Base-by-base conservation (phyloP, 2,113 vertebrate species). In the Jacana jacana region DNA sequence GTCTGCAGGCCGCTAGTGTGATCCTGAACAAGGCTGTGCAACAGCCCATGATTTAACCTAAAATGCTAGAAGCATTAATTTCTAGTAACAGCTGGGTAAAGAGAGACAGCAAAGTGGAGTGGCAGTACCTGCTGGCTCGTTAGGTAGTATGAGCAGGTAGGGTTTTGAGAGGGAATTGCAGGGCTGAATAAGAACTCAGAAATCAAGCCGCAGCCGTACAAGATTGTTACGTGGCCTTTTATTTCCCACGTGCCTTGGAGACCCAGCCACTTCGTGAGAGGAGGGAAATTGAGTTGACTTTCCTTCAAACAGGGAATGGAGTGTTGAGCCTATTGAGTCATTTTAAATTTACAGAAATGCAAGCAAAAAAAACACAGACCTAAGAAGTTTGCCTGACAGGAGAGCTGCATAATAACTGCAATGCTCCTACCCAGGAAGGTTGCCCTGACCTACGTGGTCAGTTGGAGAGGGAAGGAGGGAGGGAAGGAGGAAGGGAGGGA, bases 261-360 rank as follows among this genome's bases (percentile, higher is more conserved):
- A 85, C 33, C 52, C 52, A 22, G 73, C 23, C 61, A 4, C 66
- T 51, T 8, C 1, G 57, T 1, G 13, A 49, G 39, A 7, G 7
- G 44, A 52, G 10, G 44, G 37, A 61, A 94, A 89, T 89, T 51
- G 76, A 91, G 66, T 20, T 91, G 92, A 61, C 81, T 97, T 93
- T 27, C 40, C 87, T 39, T n/a, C 23, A 31, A 85, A 75, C 61
- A 85, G 90, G 92, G 78, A 55, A 18, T 0, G 17, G 85, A 60
- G n/a, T 64, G 78, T 42, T 46, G 78, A 68, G 78, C 39, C 35
- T 23, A 57, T 3, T 7, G 17, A 64, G 81, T 87, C 84, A 39
- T 33, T 54, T 64, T 2, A 10, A 2, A 79, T 89, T 52, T 87
- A 42, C 89, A 91, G 81, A 19, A 33, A 33, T 0, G 16, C 60